These are phyloP conservation scores for Amphipoea lucens DNA, from an alignment of 2,888 invertebrate genomes.

Conservation along the genomic window DNA sequence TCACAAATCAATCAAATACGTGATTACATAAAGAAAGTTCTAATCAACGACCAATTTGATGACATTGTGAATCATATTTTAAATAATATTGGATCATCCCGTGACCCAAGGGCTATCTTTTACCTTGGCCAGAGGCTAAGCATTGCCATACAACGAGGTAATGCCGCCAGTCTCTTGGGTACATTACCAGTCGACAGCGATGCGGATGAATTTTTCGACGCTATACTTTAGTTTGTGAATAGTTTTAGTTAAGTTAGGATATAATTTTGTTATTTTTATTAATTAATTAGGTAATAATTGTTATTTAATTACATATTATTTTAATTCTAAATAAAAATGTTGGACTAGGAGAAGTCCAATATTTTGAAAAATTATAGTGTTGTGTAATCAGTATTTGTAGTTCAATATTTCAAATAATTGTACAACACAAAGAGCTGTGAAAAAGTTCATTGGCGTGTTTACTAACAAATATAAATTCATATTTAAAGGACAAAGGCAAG, in stretches of 20 bases:
- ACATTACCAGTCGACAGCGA: not conserved
- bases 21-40: not conserved
- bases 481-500: slow-evolving; percentile 72
- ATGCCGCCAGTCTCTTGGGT: not conserved
- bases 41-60: not conserved
- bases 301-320: not conserved
- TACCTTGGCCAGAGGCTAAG: not conserved
- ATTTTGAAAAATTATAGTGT: not conserved
- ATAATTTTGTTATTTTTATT: not conserved
- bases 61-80: not conserved
- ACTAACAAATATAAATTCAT: slow-evolving; percentile 48
- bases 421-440: slow-evolving; percentile 12
- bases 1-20: not conserved
- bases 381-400: not conserved
- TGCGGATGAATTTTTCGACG: not conserved
- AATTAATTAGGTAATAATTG: not conserved
- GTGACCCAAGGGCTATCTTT: not conserved
- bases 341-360: not conserved
- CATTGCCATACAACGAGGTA: not conserved
- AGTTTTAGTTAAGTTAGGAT: not conserved
- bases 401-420: not conserved
- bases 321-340: not conserved
- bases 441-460: slow-evolving; percentile 51
- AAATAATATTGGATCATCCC: not conserved
- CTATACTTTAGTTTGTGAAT: not conserved